These are phyloP conservation scores for Muscina levida DNA, from an alignment of 2,888 invertebrate species.

Conservation along the genomic window DNA sequence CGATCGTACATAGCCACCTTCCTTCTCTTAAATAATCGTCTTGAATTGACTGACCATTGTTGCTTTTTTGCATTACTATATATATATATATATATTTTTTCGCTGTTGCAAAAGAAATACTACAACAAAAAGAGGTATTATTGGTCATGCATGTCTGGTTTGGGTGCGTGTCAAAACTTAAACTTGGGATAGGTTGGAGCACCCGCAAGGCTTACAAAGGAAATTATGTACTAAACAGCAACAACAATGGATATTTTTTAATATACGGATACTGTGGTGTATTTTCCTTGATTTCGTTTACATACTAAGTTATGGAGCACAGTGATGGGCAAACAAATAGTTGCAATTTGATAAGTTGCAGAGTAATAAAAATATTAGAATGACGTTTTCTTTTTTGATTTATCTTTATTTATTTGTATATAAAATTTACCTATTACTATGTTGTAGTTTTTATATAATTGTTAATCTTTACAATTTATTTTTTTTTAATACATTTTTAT, in stretches of 20 bases:
- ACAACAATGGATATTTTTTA: slow-evolving; percentile 66
- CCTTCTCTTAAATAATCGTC: slow-evolving; percentile 51
- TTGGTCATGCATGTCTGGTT: slow-evolving; percentile 66
- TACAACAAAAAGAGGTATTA: slow-evolving; percentile 27
- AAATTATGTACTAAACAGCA: slow-evolving; percentile 62
- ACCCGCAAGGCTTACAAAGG: slow-evolving; percentile 71
- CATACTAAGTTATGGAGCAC: neutral
- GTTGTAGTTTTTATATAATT: too few relatives aligned
- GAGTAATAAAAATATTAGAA: too few relatives aligned
- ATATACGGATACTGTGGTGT: slow-evolving; percentile 54
- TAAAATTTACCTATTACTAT: too few relatives aligned
- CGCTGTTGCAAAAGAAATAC: slow-evolving; percentile 2
- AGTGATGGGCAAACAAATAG: too few relatives aligned
- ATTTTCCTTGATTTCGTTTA: neutral
- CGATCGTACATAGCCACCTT: neutral
- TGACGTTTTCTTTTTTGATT: too few relatives aligned
- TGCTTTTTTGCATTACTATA: too few relatives aligned
- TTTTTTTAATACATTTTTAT: too few relatives aligned
- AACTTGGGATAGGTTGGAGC: slow-evolving; percentile 79
- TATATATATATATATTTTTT: too few relatives aligned
- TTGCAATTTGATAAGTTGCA: too few relatives aligned
- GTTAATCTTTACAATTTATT: too few relatives aligned
- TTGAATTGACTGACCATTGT: slow-evolving; percentile 46
- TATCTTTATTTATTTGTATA: too few relatives aligned
- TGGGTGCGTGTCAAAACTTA: slow-evolving; percentile 76